Conservation (phyloP, 2,888 invertebrate species). For the Drosophila macrothrix region DNA sequence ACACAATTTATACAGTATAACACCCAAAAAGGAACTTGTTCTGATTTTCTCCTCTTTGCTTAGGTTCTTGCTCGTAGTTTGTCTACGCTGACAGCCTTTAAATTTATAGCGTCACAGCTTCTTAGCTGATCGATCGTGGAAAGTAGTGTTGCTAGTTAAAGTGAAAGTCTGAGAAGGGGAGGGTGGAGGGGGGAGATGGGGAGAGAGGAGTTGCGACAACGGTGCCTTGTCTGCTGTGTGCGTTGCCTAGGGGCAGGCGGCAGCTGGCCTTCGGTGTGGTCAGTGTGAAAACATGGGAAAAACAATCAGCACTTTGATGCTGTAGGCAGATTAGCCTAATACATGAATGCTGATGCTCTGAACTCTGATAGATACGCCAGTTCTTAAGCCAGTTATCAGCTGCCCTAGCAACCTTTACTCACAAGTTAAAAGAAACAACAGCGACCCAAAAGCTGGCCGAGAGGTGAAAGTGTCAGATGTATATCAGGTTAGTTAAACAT, state of each 20-base stretch:
- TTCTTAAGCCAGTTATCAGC: constrained; percentile 12
- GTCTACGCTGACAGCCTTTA: constrained; percentile 34
- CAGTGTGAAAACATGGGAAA: constrained; percentile 52
- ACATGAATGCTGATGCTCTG: constrained; percentile 10
- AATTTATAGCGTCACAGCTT: constrained; percentile 64
- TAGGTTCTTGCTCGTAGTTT: neutral
- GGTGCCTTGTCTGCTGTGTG: neutral
- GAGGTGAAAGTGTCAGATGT: constrained; percentile 58
- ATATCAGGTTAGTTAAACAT: constrained; percentile 48
- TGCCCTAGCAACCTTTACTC: constrained; percentile 32
- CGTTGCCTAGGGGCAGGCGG: constrained; percentile 28
- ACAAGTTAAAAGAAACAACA: neutral
- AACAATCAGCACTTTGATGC: constrained; percentile 38
- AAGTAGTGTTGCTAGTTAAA: constrained; percentile 28
- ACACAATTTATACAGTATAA: constrained; percentile 47
- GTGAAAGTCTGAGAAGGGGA: constrained; percentile 51
- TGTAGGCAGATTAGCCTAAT: constrained; percentile 39
- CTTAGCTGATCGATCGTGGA: constrained; percentile 48
- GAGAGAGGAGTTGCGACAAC: neutral
- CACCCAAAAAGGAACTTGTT: constrained; percentile 43
- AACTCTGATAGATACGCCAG: constrained; percentile 23
- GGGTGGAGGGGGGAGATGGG: neutral
- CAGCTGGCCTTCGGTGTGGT: constrained; percentile 38
- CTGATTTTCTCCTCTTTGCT: constrained; percentile 10
- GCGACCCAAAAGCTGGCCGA: constrained; percentile 39